These are phyloP conservation scores for Echiichthys vipera DNA, from an alignment of 2,797 vertebrate species.

Conservation along the genomic window DNA sequence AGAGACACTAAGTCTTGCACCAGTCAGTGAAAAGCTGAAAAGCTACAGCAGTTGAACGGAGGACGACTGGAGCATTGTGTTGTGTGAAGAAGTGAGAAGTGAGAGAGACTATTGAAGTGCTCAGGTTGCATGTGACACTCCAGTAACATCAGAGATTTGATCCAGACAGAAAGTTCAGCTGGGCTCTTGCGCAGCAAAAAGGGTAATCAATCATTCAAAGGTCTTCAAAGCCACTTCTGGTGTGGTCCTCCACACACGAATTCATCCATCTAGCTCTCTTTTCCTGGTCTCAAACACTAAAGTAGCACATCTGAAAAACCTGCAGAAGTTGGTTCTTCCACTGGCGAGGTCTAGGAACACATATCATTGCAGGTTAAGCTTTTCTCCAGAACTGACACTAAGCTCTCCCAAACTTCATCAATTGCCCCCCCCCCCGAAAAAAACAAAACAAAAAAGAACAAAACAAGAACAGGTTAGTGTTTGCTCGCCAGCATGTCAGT, in stretches of 20 bases:
- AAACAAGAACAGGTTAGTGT: slow-evolving; percentile 21
- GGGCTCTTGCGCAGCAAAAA: not conserved
- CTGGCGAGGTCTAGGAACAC: slow-evolving; percentile 23
- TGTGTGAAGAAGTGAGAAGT: slow-evolving; percentile 38
- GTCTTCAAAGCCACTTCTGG: slow-evolving; percentile 2
- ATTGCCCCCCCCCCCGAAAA: slow-evolving; percentile 10
- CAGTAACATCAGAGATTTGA: slow-evolving; percentile 19
- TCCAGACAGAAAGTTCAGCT: slow-evolving; percentile 24
- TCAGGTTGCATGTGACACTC: slow-evolving; percentile 48
- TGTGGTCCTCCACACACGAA: slow-evolving; percentile 23
- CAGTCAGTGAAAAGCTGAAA: slow-evolving; percentile 38
- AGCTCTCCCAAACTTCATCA: slow-evolving; percentile 40
- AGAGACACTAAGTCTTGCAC: slow-evolving; percentile 58
- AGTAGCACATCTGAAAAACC: slow-evolving; percentile 38
- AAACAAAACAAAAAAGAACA: too few relatives aligned
- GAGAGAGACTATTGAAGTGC: slow-evolving; percentile 24
- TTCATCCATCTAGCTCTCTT: slow-evolving; percentile 29
- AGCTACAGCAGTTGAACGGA: slow-evolving; percentile 15
- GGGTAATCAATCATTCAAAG: slow-evolving; percentile 23
- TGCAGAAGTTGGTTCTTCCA: slow-evolving; percentile 11
- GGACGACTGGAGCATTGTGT: slow-evolving; percentile 24
- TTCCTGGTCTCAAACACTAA: slow-evolving; percentile 42
- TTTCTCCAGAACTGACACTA: slow-evolving; percentile 46
- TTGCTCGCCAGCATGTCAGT: slow-evolving; percentile 30
- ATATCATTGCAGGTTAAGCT: slow-evolving; percentile 43